phyloP scores from a whole-genome alignment of 2,888 invertebrate genomes.

The Arenicola marina region DNA sequence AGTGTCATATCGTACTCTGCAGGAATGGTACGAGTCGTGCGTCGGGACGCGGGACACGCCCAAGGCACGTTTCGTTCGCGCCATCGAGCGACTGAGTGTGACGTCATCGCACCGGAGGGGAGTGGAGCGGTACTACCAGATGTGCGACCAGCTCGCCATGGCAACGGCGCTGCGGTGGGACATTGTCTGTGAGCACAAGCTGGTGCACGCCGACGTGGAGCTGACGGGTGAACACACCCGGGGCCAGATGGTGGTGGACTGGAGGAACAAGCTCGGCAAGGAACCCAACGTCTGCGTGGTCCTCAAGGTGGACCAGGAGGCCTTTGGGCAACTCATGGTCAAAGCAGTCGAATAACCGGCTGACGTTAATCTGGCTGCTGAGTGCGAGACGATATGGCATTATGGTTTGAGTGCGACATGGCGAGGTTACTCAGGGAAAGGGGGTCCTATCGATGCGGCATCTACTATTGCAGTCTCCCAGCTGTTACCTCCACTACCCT shows the following conservation, averaged over 20 bases:
- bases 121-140: not conserved
- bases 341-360: too few species aligned
- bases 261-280: conserved; percentile 33
- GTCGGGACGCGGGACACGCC: not conserved
- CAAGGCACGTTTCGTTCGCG: not conserved
- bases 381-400: too few species aligned
- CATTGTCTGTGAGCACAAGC: conserved; percentile 35
- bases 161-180: conserved; percentile 40
- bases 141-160: conserved; percentile 47
- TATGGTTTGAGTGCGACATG: too few species aligned
- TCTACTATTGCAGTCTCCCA: too few species aligned
- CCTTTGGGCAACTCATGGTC: not conserved
- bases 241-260: conserved; percentile 70
- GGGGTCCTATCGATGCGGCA: too few species aligned
- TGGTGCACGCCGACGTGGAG: conserved; percentile 65
- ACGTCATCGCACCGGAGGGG: not conserved
- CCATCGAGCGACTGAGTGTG: not conserved
- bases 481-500: too few species aligned
- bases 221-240: conserved; percentile 67
- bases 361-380: too few species aligned
- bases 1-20: too few species aligned
- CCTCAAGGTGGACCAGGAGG: conserved; percentile 31
- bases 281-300: conserved; percentile 44
- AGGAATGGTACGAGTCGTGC: conserved; percentile 2
- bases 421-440: too few species aligned